Conservation (phyloP, 2,888 invertebrate species). For the Dryococelus australis region DNA sequence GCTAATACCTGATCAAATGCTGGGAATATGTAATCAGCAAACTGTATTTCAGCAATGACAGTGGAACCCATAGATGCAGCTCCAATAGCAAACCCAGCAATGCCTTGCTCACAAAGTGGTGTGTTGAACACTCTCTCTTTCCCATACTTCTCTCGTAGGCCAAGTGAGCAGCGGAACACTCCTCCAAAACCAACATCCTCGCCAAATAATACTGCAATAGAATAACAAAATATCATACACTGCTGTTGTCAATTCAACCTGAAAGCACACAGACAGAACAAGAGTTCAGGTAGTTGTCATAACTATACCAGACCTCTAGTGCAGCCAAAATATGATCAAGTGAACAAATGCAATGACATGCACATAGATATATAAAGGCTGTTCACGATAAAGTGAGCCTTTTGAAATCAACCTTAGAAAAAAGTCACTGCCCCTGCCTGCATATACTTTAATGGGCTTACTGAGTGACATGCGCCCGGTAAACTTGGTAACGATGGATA, state of each 20-base stretch:
- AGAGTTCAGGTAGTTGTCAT: conserved; percentile 27
- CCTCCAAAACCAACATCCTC: conserved; percentile 99
- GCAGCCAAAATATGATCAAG: neutral
- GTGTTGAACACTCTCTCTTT: conserved; percentile 96
- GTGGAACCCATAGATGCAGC: conserved; percentile 89
- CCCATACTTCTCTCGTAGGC: conserved; percentile 92
- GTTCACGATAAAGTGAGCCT: too few species aligned
- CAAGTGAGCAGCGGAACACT: conserved; percentile 94
- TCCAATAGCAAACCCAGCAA: conserved; percentile 97
- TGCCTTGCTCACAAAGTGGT: conserved; percentile 95
- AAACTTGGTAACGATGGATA: too few species aligned
- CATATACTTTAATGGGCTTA: too few species aligned
- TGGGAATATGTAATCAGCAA: conserved; percentile 98
- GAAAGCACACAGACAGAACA: neutral
- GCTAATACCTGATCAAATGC: conserved; percentile 96
- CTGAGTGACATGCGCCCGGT: too few species aligned
- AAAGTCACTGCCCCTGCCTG: too few species aligned
- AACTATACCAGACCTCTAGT: neutral
- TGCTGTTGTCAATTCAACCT: neutral
- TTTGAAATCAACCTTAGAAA: too few species aligned
- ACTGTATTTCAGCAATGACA: conserved; percentile 98
- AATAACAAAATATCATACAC: neutral
- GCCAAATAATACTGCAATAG: conserved; percentile 78
- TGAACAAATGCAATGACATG: too few species aligned
- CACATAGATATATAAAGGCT: too few species aligned